Evolutionary conservation across 2,888 invertebrate genomes (phyloP).

Genomic region (Deilephila elpenor): DNA sequence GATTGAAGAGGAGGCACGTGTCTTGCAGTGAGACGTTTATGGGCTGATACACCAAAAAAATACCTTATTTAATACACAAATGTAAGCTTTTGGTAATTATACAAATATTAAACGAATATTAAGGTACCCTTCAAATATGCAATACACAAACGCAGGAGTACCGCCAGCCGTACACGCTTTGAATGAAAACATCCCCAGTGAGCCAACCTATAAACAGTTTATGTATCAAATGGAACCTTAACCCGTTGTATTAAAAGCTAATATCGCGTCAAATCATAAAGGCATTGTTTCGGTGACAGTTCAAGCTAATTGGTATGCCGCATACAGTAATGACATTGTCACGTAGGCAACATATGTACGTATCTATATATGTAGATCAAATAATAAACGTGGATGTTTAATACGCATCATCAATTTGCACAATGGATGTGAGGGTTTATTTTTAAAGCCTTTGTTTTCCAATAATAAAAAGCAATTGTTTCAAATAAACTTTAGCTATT

Average conservation of each 20-base stretch:
- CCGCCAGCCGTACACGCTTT: slow-evolving; percentile 42
- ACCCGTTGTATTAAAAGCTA: slow-evolving; percentile 30
- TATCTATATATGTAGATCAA: slow-evolving; percentile 51
- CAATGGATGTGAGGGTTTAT: not conserved
- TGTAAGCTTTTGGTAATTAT: slow-evolving; percentile 12
- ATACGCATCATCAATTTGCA: slow-evolving; percentile 41
- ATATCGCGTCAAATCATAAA: slow-evolving; percentile 31
- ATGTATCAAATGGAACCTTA: slow-evolving; percentile 36
- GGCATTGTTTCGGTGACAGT: slow-evolving; percentile 40
- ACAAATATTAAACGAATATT: slow-evolving; percentile 10
- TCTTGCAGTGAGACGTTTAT: no score
- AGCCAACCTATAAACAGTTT: slow-evolving; percentile 41
- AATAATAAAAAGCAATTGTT: not conserved
- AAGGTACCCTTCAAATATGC: slow-evolving; percentile 39
- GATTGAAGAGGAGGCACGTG: no score
- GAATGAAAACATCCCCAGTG: slow-evolving; percentile 50
- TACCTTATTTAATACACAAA: no score
- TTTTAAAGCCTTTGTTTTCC: not conserved
- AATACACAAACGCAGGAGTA: slow-evolving; percentile 41
- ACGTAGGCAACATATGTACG: slow-evolving; percentile 57
- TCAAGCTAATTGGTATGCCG: slow-evolving; percentile 59
- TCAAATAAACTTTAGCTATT: not conserved
- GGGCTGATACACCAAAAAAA: no score
- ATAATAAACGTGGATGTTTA: slow-evolving; percentile 48
- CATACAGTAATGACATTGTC: slow-evolving; percentile 62